Evolutionary conservation across 2,888 invertebrate genomes (phyloP).

Genomic region (Nephrotoma guestfalica): DNA sequence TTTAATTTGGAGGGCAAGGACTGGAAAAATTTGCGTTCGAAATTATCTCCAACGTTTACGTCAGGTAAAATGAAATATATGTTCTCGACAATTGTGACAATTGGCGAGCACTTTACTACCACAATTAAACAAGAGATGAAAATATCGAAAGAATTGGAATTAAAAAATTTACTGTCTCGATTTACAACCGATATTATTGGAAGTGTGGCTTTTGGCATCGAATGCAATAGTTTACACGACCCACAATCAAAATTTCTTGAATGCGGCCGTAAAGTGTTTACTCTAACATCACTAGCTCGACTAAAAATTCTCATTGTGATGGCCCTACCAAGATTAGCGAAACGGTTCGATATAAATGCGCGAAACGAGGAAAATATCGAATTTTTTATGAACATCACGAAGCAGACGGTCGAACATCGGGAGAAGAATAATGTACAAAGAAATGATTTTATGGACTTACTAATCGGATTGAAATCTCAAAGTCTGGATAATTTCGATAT

Average conservation of each 20-base stretch:
- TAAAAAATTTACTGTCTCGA: slow-evolving; percentile 29
- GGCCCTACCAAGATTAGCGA: background rate
- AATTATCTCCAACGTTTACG: slow-evolving; percentile 35
- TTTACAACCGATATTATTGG: slow-evolving; percentile 37
- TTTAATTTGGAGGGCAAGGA: slow-evolving; percentile 20
- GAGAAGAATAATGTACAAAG: slow-evolving; percentile 28
- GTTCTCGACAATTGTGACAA: slow-evolving; percentile 24
- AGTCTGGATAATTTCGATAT: slow-evolving; percentile 11
- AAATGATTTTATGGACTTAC: slow-evolving; percentile 36
- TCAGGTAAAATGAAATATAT: slow-evolving; percentile 35
- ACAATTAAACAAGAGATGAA: slow-evolving; percentile 2
- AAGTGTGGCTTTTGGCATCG: slow-evolving; percentile 33
- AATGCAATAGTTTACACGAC: slow-evolving; percentile 31
- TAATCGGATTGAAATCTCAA: slow-evolving; percentile 34
- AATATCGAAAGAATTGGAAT: slow-evolving; percentile 19
- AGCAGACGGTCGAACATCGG: slow-evolving; percentile 29
- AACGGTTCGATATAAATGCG: slow-evolving; percentile 13
- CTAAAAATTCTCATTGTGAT: background rate
- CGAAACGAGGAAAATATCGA: slow-evolving; percentile 16
- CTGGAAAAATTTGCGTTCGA: slow-evolving; percentile 33
- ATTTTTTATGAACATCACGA: slow-evolving; percentile 27
- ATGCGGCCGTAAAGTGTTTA: slow-evolving; percentile 16
- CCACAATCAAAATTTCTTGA: slow-evolving; percentile 25
- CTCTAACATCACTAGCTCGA: background rate
- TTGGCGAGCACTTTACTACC: background rate